Evolutionary conservation across 2,888 invertebrate species (phyloP), one percentile per base, ranked within the genome.

Genomic region (Baronia brevicornis): DNA sequence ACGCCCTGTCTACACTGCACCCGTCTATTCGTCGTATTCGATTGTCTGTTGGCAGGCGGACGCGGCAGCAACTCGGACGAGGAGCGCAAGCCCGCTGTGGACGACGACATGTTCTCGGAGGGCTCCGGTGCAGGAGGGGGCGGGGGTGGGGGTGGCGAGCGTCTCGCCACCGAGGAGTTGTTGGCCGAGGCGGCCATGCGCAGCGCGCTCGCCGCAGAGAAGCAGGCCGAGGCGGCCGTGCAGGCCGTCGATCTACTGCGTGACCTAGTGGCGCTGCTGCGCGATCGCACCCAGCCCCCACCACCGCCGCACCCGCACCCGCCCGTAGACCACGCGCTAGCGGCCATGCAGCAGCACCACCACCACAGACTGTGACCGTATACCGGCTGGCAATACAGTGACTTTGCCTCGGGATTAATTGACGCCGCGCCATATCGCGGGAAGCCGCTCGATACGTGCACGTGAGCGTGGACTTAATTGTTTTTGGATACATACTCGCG

Each of bases 221-320:
- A 77, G 55, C 75, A 75, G 58, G 79, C 78, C 20, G 80, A 78
- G 54, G 69, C 78, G 28, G 75, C 68, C 8, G 42, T 60, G 21
- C 63, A 61, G 38, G 66, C 54, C 28, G 71, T 70, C 32, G 59
- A 62, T 28, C 46, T 71, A 40, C 54, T 75, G 44, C 63, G 74
- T 33, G 73, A 74, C 33, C 59, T 74, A 39, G 52, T 74, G 48
- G 41, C 56, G 8, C 90, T 92, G 28, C 74, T 68, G 37, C 85
- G 84, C 4, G 93, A 91, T 26, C 87, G 79, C 30, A 64, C 64
- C 3, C 67, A 70, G 0, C 91, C 92, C 51, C 43, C 45, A 7
- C 50, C 53, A 43, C 51, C 44, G 38, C 17, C 18, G 19, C 28
- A 24, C 5, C 18, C 27, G 19, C 39, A 41, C 27, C 46, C 92